Base-by-base conservation (phyloP, 1,140 invertebrate genomes). In the Diachasmimorpha longicaudata region DNA sequence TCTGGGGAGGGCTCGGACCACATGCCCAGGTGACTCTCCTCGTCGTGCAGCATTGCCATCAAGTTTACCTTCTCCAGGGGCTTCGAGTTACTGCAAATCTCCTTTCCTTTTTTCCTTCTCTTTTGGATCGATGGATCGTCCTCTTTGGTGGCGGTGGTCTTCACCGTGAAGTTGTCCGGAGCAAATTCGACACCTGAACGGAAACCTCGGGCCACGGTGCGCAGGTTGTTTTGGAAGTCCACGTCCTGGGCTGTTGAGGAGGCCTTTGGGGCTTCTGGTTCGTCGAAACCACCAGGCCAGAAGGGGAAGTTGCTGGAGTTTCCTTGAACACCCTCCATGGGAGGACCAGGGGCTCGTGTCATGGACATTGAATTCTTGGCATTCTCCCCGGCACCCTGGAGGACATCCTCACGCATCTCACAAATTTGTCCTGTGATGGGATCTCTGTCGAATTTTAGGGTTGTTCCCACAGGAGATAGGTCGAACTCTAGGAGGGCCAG, bases 361-460 rank as follows among this genome's bases (percentile, higher is more conserved):
- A 96, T 91, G 4, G 94, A 96, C 86, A 94, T 92, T 0, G 94
- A 95, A 89, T 95, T 96, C 82, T 91, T 92, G 0, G 93, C 90
- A 79, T 91, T 93, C 77, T 92, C 90, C 3, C 92, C 93, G 78
- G 91, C 90, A 79, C 92, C 89, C 77, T 90, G 84, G 8, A 93
- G 79, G 44, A 88, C 81, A 5, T 94, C 91, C 89, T 96, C 95
- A 76, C 90, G 87, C 86, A 95, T 93, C 16, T 92, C 91, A 0
- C 92, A 84, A 31, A 96, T 90, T 80, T 92, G 85, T 1, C 95
- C 95, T 19, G 93, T 95, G 23, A 92, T 89, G 5, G 91, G 91
- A 88, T 96, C 92, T 73, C 95, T 88, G 79, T 93, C 90, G 63
- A 93, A 93, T 87, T 90, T 91, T 19, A 92, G 80, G 0, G 86